Evolutionary conservation across 2,113 vertebrate species (phyloP), one percentile per base, ranked within the genome.

Genomic region (Hippocampus abdominalis): DNA sequence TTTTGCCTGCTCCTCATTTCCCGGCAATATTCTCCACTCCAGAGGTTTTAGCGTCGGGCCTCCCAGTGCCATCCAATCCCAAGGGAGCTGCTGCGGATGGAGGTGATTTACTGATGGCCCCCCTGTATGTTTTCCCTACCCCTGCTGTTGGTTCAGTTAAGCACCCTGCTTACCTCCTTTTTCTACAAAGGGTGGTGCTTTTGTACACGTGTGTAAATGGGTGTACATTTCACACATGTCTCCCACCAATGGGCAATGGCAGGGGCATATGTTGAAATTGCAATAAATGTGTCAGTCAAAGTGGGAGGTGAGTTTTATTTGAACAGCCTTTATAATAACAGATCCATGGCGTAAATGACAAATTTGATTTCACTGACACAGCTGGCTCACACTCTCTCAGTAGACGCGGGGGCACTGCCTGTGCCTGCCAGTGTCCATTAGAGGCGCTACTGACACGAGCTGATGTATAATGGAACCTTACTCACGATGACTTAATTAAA

Each of bases 21-120:
- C 39, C 53, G 21, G 46, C 75, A 27, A 20, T 63, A 32, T 51
- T 66, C 25, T 29, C 32, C 29, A 67, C 48, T 16, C 4, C 27
- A 32, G 57, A 16, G 27, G 54, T 48, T 46, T 66, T 66, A 27
- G 12, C 64, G 71, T 72, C 68, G 80, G 76, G 86, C 78, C 82
- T 81, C 85, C 68, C 60, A 8, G 70, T 74, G 80, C 67, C 80
- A 70, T 82, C 69, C 81, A 70, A 77, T 83, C 78, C 82, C 75
- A 2, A 12, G 66, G 80, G 82, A 85, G 81, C 74, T 74, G 64
- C 83, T 80, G 78, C 70, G 74, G 87, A 89, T 82, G 84, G 81
- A 88, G 81, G 81, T 85, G 86, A 86, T 89, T 89, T 89, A 86
- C 78, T 80, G 72, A 67, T 80, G 81, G 87, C 81, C 87, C 71